Base-by-base conservation (phyloP, 2,113 vertebrate species). In the Sialia sialis region DNA sequence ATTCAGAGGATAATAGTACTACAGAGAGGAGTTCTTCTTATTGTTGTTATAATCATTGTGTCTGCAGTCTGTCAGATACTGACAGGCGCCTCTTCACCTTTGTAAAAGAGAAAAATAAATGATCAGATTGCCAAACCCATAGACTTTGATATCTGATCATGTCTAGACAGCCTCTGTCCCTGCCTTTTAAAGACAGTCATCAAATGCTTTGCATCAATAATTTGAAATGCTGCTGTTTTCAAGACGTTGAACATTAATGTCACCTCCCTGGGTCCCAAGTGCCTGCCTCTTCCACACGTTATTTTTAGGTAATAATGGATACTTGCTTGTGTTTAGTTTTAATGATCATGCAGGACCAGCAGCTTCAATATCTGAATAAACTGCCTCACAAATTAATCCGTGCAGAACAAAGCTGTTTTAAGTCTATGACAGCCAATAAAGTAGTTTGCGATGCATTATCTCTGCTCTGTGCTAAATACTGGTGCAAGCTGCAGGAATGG, bases 111-210 rank as follows among this genome's bases (percentile, higher is more conserved):
- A 95, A 97, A 95, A 92, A 92, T 90, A 92, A 87, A 95, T 88
- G 91, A 98, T 98, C 98, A 97, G 96, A 97, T 98, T 98, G 96
- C 96, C 96, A 95, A 97, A 94, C 95, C 63, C 66, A 32, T 90
- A 84, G 66, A 92, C 93, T 95, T 87, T 95, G 96, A 96, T 98
- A 98, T 97, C 95, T 92, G 97, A 98, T 98, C 97, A 80, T 78
- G 92, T 97, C 97, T 98, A 98, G 94, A 96, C 89, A 95, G 94
- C 77, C 93, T 95, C 94, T 94, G 92, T 95, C 93, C 89, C 93
- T 94, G 83, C 63, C 91, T 98, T 96, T 97, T 97, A 98, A 97
- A 97, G 97, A 92, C 93, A 87, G 44, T 91, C 16, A 41, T 96
- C 95, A 86, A 93, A 94, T 96, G 93, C 94, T 97, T 98, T 96